Conservation (phyloP, 2,113 vertebrate genomes). For the Ardeotis arabs region DNA sequence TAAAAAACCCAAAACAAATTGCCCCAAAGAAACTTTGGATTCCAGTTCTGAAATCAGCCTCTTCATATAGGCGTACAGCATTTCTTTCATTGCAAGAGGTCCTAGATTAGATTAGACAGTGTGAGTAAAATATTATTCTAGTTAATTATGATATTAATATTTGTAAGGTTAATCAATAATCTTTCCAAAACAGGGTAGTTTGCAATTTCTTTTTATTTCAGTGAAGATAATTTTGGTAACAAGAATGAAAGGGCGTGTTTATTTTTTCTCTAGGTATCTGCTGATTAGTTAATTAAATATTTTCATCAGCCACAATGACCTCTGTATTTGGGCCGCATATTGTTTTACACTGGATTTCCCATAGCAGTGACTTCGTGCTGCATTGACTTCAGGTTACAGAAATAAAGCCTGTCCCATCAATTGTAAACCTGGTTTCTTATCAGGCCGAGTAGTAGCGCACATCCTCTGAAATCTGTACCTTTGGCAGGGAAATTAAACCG, state of each 20-base stretch:
- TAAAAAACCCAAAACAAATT: not conserved
- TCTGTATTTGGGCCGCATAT: not conserved
- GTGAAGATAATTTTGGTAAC: not conserved
- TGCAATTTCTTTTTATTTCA: slow-evolving; percentile 32
- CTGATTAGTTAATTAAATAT: slow-evolving; percentile 55
- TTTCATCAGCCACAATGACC: slow-evolving; percentile 32
- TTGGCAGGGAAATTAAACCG: not conserved
- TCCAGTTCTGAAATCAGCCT: not conserved
- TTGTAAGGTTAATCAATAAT: slow-evolving; percentile 16
- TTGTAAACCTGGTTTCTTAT: not conserved
- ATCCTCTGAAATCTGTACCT: slow-evolving; percentile 4
- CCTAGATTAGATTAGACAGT: slow-evolving; percentile 16
- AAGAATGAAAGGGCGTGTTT: slow-evolving; percentile 28
- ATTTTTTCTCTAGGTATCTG: slow-evolving; percentile 42
- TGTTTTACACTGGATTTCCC: slow-evolving; percentile 31
- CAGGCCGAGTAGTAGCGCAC: not conserved
- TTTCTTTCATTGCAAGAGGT: not conserved
- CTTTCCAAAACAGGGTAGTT: slow-evolving; percentile 16
- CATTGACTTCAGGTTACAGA: not conserved
- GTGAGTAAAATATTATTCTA: slow-evolving; percentile 54
- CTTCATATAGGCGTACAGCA: not conserved
- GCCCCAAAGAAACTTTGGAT: not conserved
- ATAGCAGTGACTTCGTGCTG: not conserved
- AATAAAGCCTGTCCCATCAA: not conserved
- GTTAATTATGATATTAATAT: slow-evolving; percentile 26